These are phyloP conservation scores for Steinernema carpocapsae DNA, from an alignment of 2,888 invertebrate genomes.

Conservation along the genomic window DNA sequence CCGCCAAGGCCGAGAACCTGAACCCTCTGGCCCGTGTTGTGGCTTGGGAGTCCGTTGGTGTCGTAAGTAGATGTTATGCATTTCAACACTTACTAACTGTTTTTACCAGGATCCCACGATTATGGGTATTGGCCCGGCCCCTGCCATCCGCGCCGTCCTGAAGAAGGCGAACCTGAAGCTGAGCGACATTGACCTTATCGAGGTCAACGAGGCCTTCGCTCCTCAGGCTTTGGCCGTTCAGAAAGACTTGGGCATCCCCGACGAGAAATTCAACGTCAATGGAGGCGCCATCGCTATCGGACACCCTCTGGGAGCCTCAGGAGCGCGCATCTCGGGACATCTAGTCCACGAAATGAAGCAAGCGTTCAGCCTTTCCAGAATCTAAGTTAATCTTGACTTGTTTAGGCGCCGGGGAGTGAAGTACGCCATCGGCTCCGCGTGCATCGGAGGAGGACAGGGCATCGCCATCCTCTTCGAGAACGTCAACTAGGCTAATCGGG, in stretches of 20 bases:
- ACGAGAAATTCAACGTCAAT: slow-evolving; percentile 85
- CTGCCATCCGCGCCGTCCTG: slow-evolving; percentile 86
- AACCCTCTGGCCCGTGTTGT: slow-evolving; percentile 87
- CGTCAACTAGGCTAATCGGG: slow-evolving; percentile 47
- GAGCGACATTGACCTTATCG: slow-evolving; percentile 83
- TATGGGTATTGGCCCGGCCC: slow-evolving; percentile 92
- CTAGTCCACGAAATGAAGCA: slow-evolving; percentile 77
- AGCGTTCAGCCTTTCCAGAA: not conserved
- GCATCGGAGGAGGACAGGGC: slow-evolving; percentile 98
- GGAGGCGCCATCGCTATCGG: slow-evolving; percentile 96
- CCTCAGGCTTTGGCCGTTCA: slow-evolving; percentile 88
- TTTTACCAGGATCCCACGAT: slow-evolving; percentile 92
- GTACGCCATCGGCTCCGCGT: slow-evolving; percentile 90
- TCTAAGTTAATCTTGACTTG: not conserved
- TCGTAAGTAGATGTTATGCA: no score
- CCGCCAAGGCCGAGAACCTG: slow-evolving; percentile 79
- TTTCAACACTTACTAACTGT: no score
- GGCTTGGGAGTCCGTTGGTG: slow-evolving; percentile 83
- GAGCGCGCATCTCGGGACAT: slow-evolving; percentile 87
- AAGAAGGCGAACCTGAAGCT: slow-evolving; percentile 80
- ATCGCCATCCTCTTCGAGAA: slow-evolving; percentile 87
- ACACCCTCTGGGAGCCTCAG: slow-evolving; percentile 89
- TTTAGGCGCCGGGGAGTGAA: slow-evolving; percentile 69
- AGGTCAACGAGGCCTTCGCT: slow-evolving; percentile 90
- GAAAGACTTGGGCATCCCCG: slow-evolving; percentile 83